Evolutionary conservation across 2,888 invertebrate species (phyloP).

Genomic region (Noctua comes): DNA sequence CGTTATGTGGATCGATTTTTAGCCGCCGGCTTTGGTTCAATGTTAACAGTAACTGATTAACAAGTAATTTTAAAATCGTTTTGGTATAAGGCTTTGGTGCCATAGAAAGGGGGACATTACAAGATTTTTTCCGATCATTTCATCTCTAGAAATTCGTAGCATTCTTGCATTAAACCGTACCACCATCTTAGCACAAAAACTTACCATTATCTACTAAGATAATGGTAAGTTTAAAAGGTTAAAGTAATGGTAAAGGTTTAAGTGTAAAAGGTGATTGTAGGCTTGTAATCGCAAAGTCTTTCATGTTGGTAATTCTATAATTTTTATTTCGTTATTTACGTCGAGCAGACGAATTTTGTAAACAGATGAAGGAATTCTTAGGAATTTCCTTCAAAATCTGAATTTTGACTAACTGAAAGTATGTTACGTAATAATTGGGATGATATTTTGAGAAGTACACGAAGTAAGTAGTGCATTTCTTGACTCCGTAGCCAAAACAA

Average conservation of each 20-base stretch:
- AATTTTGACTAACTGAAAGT: not conserved
- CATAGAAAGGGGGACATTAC: too few relatives aligned
- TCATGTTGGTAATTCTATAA: not conserved
- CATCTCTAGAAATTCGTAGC: too few relatives aligned
- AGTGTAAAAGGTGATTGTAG: too few relatives aligned
- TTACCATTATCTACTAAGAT: too few relatives aligned
- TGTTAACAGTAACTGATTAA: slow-evolving; percentile 79
- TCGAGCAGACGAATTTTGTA: not conserved
- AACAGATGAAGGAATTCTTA: not conserved
- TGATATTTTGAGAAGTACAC: not conserved
- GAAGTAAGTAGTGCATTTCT: too few relatives aligned
- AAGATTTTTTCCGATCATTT: too few relatives aligned
- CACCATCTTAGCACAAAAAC: too few relatives aligned
- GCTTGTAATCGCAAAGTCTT: not conserved
- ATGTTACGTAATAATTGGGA: not conserved
- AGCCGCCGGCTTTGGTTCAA: slow-evolving; percentile 75
- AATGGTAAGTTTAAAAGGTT: too few relatives aligned
- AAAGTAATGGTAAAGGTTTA: too few relatives aligned
- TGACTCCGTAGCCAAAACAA: not conserved
- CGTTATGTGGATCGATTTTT: slow-evolving; percentile 76
- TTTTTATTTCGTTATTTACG: not conserved
- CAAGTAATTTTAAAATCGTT: slow-evolving; percentile 79
- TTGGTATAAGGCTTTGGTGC: slow-evolving; percentile 56
- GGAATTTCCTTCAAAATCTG: not conserved
- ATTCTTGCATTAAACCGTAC: too few relatives aligned